Evolutionary conservation across 2,113 vertebrate genomes (phyloP).

Genomic region (Phoenicopterus ruber): DNA sequence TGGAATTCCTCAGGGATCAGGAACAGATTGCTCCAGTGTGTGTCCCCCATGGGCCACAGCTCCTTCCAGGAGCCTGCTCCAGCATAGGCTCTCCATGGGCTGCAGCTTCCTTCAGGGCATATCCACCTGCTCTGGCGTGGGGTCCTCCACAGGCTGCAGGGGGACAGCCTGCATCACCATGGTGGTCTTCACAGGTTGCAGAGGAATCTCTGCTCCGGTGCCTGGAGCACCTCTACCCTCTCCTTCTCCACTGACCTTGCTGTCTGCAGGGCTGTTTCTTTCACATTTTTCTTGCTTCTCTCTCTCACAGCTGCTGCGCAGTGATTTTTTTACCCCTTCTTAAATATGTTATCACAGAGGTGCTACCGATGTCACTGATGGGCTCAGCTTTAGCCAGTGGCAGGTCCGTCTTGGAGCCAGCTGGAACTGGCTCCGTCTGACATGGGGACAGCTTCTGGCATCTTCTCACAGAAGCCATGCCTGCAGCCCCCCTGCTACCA

Average conservation of each 20-base stretch:
- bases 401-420: neutral
- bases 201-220: rapidly evolving
- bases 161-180: neutral
- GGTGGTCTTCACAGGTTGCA: neutral
- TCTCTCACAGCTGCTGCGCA: neutral
- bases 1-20: neutral
- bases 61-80: neutral
- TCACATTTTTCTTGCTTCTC: neutral
- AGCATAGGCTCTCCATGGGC: rapidly evolving
- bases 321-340: neutral
- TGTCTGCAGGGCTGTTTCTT: neutral
- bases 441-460: neutral
- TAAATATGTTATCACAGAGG: neutral
- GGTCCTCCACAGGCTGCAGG: neutral
- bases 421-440: neutral
- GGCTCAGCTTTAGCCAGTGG: neutral
- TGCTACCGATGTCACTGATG: neutral
- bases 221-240: neutral
- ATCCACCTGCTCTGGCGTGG: neutral
- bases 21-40: neutral
- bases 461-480: neutral
- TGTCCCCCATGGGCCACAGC: rapidly evolving
- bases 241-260: neutral
- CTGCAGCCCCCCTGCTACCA: neutral
- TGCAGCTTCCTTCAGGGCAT: neutral